A percentile compares a stretch with the other conserved stretches of the same genome.
These are phyloP conservation scores for Aricia artaxerxes DNA, from an alignment of 2,888 invertebrate genomes.

Conservation along the genomic window DNA sequence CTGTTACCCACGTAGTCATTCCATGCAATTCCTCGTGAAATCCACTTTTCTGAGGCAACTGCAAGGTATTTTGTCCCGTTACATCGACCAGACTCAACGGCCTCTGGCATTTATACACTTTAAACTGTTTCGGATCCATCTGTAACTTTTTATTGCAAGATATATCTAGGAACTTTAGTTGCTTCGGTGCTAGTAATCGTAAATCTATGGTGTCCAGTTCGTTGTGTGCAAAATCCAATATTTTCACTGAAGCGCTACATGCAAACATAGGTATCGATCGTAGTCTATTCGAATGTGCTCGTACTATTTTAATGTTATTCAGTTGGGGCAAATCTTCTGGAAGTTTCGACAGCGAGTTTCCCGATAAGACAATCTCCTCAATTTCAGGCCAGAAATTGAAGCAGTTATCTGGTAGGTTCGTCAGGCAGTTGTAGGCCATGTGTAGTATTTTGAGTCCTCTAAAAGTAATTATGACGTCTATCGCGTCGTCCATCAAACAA, in stretches of 20 bases:
- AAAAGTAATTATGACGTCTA: slow-evolving; percentile 84
- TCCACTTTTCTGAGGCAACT: slow-evolving; percentile 74
- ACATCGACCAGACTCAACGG: slow-evolving; percentile 92
- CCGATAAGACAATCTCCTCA: slow-evolving; percentile 90
- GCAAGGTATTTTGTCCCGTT: slow-evolving; percentile 88
- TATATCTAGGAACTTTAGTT: slow-evolving; percentile 91
- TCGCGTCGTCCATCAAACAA: slow-evolving; percentile 85
- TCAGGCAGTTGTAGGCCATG: slow-evolving; percentile 89
- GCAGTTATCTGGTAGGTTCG: slow-evolving; percentile 86
- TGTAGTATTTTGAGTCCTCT: slow-evolving; percentile 85
- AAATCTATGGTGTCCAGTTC: slow-evolving; percentile 90
- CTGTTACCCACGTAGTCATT: slow-evolving; percentile 87
- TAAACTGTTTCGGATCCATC: slow-evolving; percentile 91
- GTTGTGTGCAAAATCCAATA: slow-evolving; percentile 92
- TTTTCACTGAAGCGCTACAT: slow-evolving; percentile 86
- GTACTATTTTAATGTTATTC: slow-evolving; percentile 85
- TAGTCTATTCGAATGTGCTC: slow-evolving; percentile 91
- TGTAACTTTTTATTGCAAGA: slow-evolving; percentile 91
- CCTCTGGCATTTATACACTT: slow-evolving; percentile 88
- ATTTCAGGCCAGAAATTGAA: slow-evolving; percentile 88
- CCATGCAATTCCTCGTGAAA: slow-evolving; percentile 80
- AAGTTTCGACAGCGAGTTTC: slow-evolving; percentile 87
- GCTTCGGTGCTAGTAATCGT: slow-evolving; percentile 87
- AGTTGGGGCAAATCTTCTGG: slow-evolving; percentile 88
- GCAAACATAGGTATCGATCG: slow-evolving; percentile 88